Base-by-base conservation (phyloP, 2,797 vertebrate species). In the Sebastes wilsoni region DNA sequence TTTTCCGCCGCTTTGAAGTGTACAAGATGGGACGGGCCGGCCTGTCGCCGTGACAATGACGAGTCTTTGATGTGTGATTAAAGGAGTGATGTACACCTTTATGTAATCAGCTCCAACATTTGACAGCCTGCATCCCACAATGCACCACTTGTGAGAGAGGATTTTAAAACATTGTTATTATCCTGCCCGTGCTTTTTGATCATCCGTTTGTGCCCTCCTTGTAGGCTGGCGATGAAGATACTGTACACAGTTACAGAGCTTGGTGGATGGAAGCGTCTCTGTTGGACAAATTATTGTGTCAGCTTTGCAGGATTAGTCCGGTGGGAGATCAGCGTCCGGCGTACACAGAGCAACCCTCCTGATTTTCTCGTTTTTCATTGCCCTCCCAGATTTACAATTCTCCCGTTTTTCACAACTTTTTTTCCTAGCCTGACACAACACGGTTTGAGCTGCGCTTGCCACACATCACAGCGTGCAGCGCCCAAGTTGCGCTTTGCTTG, bases 21-120 rank as follows among this genome's bases (percentile, higher is more conserved):
- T 61, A 81, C 83, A 83, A 73, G 90, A 86, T 67, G 70, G 82
- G 79, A 85, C 38, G 71, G 64, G 80, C 67, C 56, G 8, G 25
- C 38, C 70, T 72, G 88, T 88, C 76, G 8, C 70, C 20, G 4
- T 79, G 75, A 78, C 82, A 65, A 67, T 67, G 82, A 87, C 4
- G 73, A 77, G 67, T 70, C 84, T 86, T 90, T 94, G 81, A 89
- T 90, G 87, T 77, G 85, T 81, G 82, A 91, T 89, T 88, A 87
- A 87, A 92, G 87, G 54, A 82, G 75, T 34, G 58, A 76, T 67
- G 78, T 75, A 64, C 36, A 52, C 60, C 34, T 90, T 83, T 69
- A 75, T 82, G 87, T 83, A 84, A 89, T 72, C 79, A 64, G 38
- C 75, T 80, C 76, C 46, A 68, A 62, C 69, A 59, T 83, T 86